Conservation (phyloP, 2,113 vertebrate species). For the Rousettus leschenaultii region DNA sequence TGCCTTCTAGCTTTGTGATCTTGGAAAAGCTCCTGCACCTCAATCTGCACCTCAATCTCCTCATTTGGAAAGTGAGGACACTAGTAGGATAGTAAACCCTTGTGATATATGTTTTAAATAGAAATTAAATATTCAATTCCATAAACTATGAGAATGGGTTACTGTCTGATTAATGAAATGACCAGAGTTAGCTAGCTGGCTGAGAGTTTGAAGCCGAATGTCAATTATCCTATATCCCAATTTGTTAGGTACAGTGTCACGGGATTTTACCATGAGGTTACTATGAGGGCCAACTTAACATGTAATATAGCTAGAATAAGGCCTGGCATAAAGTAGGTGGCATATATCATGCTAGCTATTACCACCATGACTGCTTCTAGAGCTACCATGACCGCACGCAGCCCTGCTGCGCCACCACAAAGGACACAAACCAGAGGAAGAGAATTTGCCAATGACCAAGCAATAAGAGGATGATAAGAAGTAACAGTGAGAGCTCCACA, state of each 20-base stretch:
- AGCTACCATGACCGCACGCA: rapidly evolving
- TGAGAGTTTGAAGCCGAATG: background rate
- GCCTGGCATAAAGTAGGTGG: background rate
- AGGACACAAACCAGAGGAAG: background rate
- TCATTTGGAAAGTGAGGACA: background rate
- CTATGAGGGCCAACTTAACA: background rate
- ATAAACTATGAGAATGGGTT: background rate
- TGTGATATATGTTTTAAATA: background rate
- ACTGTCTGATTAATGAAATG: background rate
- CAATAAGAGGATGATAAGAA: background rate
- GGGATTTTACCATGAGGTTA: background rate
- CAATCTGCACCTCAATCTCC: background rate
- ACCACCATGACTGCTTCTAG: background rate
- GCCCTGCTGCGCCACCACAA: rapidly evolving
- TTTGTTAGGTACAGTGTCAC: background rate
- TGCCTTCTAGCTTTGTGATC: background rate
- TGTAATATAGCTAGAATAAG: background rate
- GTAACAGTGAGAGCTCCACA: background rate
- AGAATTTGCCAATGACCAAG: background rate
- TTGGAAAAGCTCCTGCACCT: background rate
- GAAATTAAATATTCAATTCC: background rate
- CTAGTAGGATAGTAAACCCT: background rate
- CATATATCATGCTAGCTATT: too few relatives aligned
- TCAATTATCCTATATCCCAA: background rate
- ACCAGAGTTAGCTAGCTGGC: background rate